These are phyloP conservation scores for Aphidoletes aphidimyza DNA, from an alignment of 2,888 invertebrate genomes.

Conservation along the genomic window DNA sequence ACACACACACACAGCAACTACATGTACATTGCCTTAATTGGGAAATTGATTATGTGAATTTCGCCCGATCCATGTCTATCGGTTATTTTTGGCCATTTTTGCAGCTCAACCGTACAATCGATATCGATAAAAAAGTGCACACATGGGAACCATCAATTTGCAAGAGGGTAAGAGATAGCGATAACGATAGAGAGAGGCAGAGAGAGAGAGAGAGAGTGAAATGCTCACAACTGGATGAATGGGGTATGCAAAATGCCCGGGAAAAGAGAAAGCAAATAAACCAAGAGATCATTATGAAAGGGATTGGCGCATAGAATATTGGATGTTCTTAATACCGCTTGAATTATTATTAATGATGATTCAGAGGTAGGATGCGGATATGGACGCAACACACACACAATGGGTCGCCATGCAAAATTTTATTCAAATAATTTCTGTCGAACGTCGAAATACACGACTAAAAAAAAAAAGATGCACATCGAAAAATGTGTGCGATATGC, in stretches of 20 bases:
- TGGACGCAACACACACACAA: not conserved
- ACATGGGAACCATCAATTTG: slow-evolving; percentile 46
- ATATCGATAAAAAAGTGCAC: slow-evolving; percentile 21
- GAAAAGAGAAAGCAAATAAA: slow-evolving; percentile 25
- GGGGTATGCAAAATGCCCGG: not conserved
- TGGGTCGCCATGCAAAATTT: not conserved
- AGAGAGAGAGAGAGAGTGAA: not conserved
- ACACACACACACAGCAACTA: no score
- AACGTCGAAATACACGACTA: not conserved
- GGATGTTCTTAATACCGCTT: slow-evolving; percentile 38
- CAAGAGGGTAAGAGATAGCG: no score
- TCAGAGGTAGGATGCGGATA: slow-evolving; percentile 13
- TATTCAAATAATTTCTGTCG: not conserved
- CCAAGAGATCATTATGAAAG: slow-evolving; percentile 29
- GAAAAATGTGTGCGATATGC: not conserved
- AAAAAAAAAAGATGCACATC: not conserved
- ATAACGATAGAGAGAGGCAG: no score
- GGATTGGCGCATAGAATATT: slow-evolving; percentile 26
- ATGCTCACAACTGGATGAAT: not conserved
- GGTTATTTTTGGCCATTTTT: slow-evolving; percentile 28
- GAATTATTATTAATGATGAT: slow-evolving; percentile 46
- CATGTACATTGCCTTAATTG: slow-evolving; percentile 44
- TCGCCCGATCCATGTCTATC: slow-evolving; percentile 21
- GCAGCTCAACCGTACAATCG: not conserved
- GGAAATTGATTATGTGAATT: slow-evolving; percentile 51